A percentile compares a stretch with the other conserved stretches of the same genome.
Evolutionary conservation across 2,113 vertebrate species (phyloP).

Genomic region (Cnemophilus loriae): DNA sequence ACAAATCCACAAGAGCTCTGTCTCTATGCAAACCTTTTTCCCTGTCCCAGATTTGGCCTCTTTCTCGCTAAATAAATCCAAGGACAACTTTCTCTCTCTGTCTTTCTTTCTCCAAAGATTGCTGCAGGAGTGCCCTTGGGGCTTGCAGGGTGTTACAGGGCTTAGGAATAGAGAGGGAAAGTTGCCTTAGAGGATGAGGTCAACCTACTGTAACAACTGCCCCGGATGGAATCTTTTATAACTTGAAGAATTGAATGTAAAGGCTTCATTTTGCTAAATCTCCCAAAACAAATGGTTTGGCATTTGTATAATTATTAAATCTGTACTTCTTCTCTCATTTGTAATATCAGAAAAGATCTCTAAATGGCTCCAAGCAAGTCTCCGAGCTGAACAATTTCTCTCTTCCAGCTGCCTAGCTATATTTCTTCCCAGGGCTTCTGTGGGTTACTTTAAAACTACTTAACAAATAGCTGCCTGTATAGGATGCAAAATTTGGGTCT

Average conservation of each 20-base stretch:
- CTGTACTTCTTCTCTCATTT: conserved; percentile 16
- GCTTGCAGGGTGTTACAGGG: neutral
- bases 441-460: neutral
- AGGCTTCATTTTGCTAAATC: neutral
- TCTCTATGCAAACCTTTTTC: conserved; percentile 12
- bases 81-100: conserved; percentile 45
- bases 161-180: neutral
- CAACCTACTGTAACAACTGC: neutral
- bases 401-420: neutral
- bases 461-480: neutral
- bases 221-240: neutral
- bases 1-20: conserved; percentile 34
- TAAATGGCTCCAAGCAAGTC: neutral
- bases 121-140: conserved; percentile 28
- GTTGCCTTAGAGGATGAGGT: neutral
- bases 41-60: conserved; percentile 39
- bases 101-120: conserved; percentile 31
- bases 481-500: neutral
- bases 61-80: conserved; percentile 43
- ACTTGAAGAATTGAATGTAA: neutral
- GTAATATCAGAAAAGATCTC: neutral
- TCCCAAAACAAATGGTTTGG: neutral
- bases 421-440: neutral
- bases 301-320: conserved; percentile 22
- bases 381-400: neutral